Conservation (phyloP, 2,113 vertebrate genomes). For the Clarias macrocephalus region DNA sequence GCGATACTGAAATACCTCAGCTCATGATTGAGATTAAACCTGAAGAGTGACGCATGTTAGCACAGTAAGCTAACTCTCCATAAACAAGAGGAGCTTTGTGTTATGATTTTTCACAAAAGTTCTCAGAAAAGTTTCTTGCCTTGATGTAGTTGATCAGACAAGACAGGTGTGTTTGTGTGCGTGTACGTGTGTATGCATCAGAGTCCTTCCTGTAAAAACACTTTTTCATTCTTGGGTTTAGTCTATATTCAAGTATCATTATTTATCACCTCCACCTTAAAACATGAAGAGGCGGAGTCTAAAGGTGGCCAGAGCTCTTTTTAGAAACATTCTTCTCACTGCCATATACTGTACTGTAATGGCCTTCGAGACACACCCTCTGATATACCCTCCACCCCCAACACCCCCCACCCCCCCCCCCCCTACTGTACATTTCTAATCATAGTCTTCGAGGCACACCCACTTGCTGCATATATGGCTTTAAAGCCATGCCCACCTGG, state of each 20-base stretch:
- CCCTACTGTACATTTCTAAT: no score
- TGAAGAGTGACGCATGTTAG: neutral
- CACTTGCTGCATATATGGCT: neutral
- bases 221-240: neutral
- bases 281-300: neutral
- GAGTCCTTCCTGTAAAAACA: neutral
- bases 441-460: neutral
- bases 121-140: no score
- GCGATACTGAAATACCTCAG: neutral
- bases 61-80: neutral
- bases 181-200: neutral
- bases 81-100: neutral
- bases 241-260: neutral
- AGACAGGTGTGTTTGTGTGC: neutral
- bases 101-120: neutral
- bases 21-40: neutral
- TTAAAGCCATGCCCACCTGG: neutral
- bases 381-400: no score
- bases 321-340: no score
- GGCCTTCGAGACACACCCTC: neutral
- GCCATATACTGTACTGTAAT: no score
- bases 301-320: neutral
- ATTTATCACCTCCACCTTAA: neutral
- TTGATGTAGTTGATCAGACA: no score
- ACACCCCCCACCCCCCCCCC: no score